Base-by-base conservation (phyloP, 2,888 invertebrate species). In the Hirtodrosophila confusa region DNA sequence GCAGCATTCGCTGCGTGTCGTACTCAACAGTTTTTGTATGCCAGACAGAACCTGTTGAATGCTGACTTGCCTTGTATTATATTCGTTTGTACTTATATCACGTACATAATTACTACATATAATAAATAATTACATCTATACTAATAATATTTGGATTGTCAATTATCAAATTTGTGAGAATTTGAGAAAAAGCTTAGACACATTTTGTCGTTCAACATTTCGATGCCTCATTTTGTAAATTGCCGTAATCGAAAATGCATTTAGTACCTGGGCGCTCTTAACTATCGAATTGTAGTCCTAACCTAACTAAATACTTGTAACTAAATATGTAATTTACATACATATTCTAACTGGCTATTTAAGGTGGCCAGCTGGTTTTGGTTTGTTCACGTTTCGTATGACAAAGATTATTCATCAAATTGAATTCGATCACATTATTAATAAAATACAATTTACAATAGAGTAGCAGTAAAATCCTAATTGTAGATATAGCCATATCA, bases 361-460 rank as follows among this genome's bases (percentile, higher is more conserved):
- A 51, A 49, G 1, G 44, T 54, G 75, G 40, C 17, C 53, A 62
- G 41, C 47, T 87, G 68, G 55, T 88, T 82, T 82, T 82, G 88
- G 82, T 82, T 82, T 82, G 82, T 82, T 82, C 83, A 88, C 68
- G 85, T 85, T 87, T 80, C 75, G 64, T 74, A 61, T 56, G 27
- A 61, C 43, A 67, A 17, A 53, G 23, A 55, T 37, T 23, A 48
- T 56, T 54, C 63, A 71, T 69, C 53, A 53, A 76, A 44, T 51
- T 65, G 43, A 67, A 77, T 77, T 77, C 77, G 77, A 72, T 45
- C 33, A 77, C 64, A 58, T 62, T 61, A 51, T 48, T 27, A 17
- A 27, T 27, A 27, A 10, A 51, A 55, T 55, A 40, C 27, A 66
- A 66, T 39, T 41, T 11, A 53, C 29, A 43, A 41, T 63, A 50